Evolutionary conservation across 1,140 invertebrate genomes (phyloP).

Genomic region (Notospermus geniculatus): DNA sequence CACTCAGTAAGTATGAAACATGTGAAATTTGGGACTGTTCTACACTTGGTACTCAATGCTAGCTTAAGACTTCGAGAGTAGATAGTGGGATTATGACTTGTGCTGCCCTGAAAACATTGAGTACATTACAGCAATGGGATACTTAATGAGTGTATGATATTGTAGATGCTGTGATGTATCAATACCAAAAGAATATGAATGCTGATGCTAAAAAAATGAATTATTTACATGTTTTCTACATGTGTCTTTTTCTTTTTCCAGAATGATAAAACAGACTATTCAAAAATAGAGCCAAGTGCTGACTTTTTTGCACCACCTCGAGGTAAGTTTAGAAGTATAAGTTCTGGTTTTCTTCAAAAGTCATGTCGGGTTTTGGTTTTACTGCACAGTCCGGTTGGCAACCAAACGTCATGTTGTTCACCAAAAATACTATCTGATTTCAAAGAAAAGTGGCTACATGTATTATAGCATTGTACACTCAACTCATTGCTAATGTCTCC

Average conservation of each 20-base stretch:
- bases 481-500: too few relatives aligned
- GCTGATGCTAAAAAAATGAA: too few relatives aligned
- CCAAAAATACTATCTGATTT: neutral
- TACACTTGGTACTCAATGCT: neutral
- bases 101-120: too few relatives aligned
- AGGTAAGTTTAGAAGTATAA: slow-evolving; percentile 58
- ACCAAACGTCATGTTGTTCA: neutral
- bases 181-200: too few relatives aligned
- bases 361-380: neutral
- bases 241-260: slow-evolving; percentile 14
- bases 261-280: slow-evolving; percentile 45
- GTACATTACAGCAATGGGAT: too few relatives aligned
- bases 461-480: too few relatives aligned
- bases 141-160: too few relatives aligned
- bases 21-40: neutral
- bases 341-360: too few relatives aligned
- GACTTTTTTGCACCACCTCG: slow-evolving; percentile 77
- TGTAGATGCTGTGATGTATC: too few relatives aligned
- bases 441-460: neutral
- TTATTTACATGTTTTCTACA: too few relatives aligned
- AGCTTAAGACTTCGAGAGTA: too few relatives aligned
- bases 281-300: slow-evolving; percentile 69
- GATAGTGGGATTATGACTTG: too few relatives aligned
- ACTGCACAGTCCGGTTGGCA: neutral
- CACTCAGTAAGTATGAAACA: slow-evolving; percentile 32